Evolutionary conservation across 2,888 invertebrate species (phyloP), one percentile per base, ranked within the genome.

Genomic region (Rambutsinella grinnellia): DNA sequence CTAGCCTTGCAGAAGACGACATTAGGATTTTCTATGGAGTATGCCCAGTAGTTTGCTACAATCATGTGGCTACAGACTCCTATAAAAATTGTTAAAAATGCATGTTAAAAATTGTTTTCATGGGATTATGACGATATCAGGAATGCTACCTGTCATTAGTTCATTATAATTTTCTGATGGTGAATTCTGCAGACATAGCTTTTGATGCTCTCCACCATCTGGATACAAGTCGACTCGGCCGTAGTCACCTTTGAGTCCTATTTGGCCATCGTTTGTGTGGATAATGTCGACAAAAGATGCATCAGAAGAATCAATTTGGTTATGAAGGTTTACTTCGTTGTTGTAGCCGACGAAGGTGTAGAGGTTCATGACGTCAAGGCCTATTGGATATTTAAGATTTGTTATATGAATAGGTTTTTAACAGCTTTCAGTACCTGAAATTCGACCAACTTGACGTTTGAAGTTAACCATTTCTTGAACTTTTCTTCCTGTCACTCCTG

Each of bases 121-220:
- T 54, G 13, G 6, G 24, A 19, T 6, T 54, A 5, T 19, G 23
- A 23, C 8, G 6, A 54, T 54, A 54, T 17, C 26, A 2, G 56
- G 23, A 24, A 3, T 24, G n/a, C 10, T 23, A 56, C 56, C 56
- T 26, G 27, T 26, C 8, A 56, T 13, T 13, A 2, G n/a, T 17
- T 60, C 58, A 44, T 23, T 19, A 1, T 19, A 21, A 44, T 60
- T 36, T 19, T 23, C 28, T 13, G 46, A 19, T 21, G 58, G 58
- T 27, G 44, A 36, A 36, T 28, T 36, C 19, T 60, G 58, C 13
- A 60, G 23, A 15, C 58, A 60, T 0, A 21, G 23, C 1, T 60
- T 60, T 27, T 60, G 58, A 36, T 60, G 58, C 17, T 60, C 17
- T 13, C 58, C 58, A n/a, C 58, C 58, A 21, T 60, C 58, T 21